Evolutionary conservation across 2,888 invertebrate genomes (phyloP), one percentile per base, ranked within the genome.

Genomic region (Pachliopta kotzebuea): DNA sequence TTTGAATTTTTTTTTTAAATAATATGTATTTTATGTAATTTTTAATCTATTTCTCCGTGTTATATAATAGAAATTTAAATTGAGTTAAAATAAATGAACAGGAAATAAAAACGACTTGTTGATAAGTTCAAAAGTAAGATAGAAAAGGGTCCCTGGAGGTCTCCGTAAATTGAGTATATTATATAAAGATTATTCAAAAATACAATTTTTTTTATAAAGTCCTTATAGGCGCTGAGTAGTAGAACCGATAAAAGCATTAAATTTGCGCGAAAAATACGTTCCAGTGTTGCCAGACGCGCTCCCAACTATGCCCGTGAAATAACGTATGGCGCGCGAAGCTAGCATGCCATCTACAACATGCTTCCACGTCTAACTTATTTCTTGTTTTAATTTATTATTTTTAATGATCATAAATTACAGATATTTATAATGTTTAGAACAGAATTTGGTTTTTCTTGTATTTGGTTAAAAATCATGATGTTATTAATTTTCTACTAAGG

Each of bases 201-300:
- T 79, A 83, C 86, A 63, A 72, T 75, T 74, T 80, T 89, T 90
- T 89, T 90, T 85, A 70, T 68, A 76, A 76, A 87, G 80, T 72
- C 71, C 84, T 68, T 72, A 85, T 89, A 90, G 90, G 90, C 90
- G 90, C 90, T 88, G 84, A 88, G 85, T 80, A 78, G 71, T 77
- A 79, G 83, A 80, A 81, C 74, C 81, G 84, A 82, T 80, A 83
- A 79, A 74, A 75, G 73, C 68, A 65, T 68, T 80, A 84, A 88
- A 87, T 84, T 72, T 77, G 68, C 72, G 77, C 78, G 77, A 79
- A 81, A 85, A 79, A 76, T 84, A 78, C 70, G 75, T 81, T 74
- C 53, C 72, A 81, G 83, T 85, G 87, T 84, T 87, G 85, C 87
- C 86, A 88, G 75, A 80, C 84, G 86, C 84, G 73, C 82, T 83